Percentiles rank a stretch among this genome's conserved stretches.
Conservation (phyloP, 2,113 vertebrate genomes). For the Antennarius striatus region DNA sequence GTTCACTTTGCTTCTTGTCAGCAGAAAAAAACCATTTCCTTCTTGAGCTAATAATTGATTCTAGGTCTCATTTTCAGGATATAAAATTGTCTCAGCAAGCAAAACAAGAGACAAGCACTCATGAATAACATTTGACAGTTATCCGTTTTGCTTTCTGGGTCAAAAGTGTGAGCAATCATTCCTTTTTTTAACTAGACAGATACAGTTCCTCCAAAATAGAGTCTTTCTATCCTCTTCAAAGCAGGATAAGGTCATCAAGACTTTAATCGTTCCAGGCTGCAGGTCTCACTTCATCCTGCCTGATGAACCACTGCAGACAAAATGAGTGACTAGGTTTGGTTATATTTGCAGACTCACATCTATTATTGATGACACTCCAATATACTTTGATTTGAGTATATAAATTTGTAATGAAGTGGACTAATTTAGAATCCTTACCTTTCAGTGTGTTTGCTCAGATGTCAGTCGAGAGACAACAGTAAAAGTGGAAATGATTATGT, state of each 20-base stretch:
- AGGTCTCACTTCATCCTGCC: slow-evolving; percentile 17
- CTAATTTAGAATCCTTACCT: background rate
- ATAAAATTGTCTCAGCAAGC: slow-evolving; percentile 10
- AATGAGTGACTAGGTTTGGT: slow-evolving; percentile 19
- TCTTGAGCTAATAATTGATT: no score
- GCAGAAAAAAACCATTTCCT: no score
- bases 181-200: slow-evolving; percentile 10
- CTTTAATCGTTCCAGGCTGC: slow-evolving; percentile 26
- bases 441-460: slow-evolving; percentile 11
- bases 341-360: slow-evolving; percentile 39
- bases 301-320: slow-evolving; percentile 28
- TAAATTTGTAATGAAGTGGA: background rate
- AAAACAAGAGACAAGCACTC: slow-evolving; percentile 2
- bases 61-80: background rate
- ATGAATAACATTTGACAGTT: background rate
- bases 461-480: no score
- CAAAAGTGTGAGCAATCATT: no score
- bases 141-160: no score
- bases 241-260: slow-evolving; percentile 24
- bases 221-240: slow-evolving; percentile 16
- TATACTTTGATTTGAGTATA: slow-evolving; percentile 36
- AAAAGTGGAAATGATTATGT: no score
- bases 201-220: slow-evolving; percentile 29
- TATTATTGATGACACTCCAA: slow-evolving; percentile 49
- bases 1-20: no score